These are phyloP conservation scores for Acromyrmex echinatior DNA, from an alignment of 1,140 invertebrate genomes.

Conservation along the genomic window DNA sequence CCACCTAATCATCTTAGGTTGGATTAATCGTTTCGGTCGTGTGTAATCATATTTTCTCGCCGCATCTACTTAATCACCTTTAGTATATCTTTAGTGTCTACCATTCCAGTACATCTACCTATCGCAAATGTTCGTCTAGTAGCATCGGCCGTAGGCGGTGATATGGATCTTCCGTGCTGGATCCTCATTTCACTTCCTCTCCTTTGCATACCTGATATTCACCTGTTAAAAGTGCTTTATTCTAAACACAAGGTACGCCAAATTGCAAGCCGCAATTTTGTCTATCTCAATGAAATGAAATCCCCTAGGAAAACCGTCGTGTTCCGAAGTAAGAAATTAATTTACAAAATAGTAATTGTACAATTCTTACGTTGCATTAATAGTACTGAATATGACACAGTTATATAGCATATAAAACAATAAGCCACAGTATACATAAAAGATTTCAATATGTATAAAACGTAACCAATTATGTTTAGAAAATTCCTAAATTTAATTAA, in stretches of 20 bases:
- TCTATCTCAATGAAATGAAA: not conserved
- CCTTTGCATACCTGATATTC: slow-evolving; percentile 42
- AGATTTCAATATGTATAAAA: slow-evolving; percentile 12
- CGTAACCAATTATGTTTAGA: not conserved
- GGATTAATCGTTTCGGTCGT: slow-evolving; percentile 23
- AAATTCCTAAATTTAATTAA: slow-evolving; percentile 9
- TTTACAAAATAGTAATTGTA: not conserved
- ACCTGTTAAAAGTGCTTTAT: not conserved
- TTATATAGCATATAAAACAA: not conserved
- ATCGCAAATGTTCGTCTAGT: slow-evolving; percentile 53
- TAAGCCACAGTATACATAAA: not conserved
- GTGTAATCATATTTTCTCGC: slow-evolving; percentile 16
- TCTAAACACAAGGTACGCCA: not conserved
- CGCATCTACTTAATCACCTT: slow-evolving; percentile 49
- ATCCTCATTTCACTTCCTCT: slow-evolving; percentile 50
- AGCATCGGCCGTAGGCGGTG: slow-evolving; percentile 53
- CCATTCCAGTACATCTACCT: slow-evolving; percentile 37
- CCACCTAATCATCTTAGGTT: slow-evolving; percentile 14
- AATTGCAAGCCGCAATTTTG: slow-evolving; percentile 16
- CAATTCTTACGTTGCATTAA: not conserved
- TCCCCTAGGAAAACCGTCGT: not conserved
- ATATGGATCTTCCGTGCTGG: slow-evolving; percentile 50
- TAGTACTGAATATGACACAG: not conserved
- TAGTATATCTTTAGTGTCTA: slow-evolving; percentile 54
- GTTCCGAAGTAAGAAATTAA: slow-evolving; percentile 2